phyloP scores from a whole-genome alignment of 2,888 invertebrate genomes.

The Cheiracanthium punctorium region DNA sequence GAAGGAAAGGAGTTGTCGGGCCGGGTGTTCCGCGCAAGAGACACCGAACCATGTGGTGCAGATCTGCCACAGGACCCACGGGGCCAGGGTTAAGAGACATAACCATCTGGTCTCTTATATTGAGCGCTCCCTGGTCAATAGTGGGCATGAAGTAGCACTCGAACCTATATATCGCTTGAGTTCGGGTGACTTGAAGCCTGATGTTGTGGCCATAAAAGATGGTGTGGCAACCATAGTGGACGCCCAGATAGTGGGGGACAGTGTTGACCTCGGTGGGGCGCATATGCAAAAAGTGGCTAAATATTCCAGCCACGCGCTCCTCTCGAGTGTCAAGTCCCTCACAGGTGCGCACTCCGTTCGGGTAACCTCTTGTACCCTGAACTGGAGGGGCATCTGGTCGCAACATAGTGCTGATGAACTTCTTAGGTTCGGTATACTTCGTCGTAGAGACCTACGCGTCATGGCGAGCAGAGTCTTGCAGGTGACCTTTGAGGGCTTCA shows the following conservation, averaged over 20 bases:
- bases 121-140: neutral
- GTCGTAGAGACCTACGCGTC: too few species aligned
- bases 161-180: neutral
- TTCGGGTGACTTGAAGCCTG: neutral
- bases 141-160: neutral
- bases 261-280: neutral
- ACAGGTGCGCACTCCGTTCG: neutral
- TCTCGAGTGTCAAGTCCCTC: neutral
- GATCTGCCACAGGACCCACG: neutral
- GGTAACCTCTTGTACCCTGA: neutral
- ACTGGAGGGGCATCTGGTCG: neutral
- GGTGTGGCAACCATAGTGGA: neutral
- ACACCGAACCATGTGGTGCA: slow-evolving; percentile 4
- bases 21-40: neutral
- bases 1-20: neutral
- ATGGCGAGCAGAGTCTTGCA: too few species aligned
- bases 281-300: neutral
- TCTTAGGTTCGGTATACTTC: neutral
- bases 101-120: neutral
- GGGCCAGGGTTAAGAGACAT: neutral
- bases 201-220: neutral
- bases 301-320: neutral
- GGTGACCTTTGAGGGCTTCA: too few species aligned
- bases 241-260: neutral
- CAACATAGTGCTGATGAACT: neutral